Evolutionary conservation across 2,113 vertebrate species (phyloP).

Genomic region (Leiothrix lutea): DNA sequence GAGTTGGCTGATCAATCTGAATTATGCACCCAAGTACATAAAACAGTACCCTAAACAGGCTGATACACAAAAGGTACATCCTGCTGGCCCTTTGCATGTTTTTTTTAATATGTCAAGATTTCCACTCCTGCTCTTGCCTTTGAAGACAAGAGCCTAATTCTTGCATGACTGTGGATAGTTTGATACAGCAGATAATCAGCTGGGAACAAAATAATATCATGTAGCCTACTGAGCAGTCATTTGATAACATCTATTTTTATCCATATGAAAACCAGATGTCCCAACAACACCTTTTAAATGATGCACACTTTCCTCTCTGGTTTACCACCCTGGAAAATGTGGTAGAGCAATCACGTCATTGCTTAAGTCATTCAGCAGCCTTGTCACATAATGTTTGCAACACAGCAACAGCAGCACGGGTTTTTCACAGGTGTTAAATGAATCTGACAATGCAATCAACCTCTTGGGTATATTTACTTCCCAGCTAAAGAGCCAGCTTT

Average conservation of each 20-base stretch:
- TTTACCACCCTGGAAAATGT: neutral
- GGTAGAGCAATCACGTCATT: neutral
- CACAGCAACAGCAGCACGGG: neutral
- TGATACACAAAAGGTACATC: neutral
- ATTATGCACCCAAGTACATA: neutral
- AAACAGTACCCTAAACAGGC: neutral
- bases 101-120: neutral
- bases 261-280: neutral
- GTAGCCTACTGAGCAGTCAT: neutral
- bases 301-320: neutral
- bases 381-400: neutral
- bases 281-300: neutral
- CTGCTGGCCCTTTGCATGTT: neutral
- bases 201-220: neutral
- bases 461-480: neutral
- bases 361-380: neutral
- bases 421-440: neutral
- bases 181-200: neutral
- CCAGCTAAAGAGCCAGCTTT: neutral
- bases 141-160: neutral
- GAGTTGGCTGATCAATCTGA: neutral
- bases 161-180: neutral
- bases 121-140: neutral
- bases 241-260: slow-evolving; percentile 1
- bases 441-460: neutral